phyloP scores from a whole-genome alignment of 2,797 vertebrate genomes.

The Pagetopsis macropterus region DNA sequence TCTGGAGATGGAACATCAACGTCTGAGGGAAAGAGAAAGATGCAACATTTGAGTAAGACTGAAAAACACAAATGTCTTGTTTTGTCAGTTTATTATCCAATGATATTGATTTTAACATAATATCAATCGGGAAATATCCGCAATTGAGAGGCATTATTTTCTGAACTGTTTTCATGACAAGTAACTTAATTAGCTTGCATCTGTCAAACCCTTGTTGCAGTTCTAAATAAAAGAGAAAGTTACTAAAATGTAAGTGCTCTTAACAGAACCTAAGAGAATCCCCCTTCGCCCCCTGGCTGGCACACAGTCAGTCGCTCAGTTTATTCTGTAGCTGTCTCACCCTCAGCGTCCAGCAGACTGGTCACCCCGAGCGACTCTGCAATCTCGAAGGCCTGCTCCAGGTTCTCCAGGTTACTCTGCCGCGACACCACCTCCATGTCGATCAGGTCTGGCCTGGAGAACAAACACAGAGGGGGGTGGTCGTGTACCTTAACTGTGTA shows the following conservation, averaged over 20 bases:
- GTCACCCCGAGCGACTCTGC: slow-evolving; percentile 96
- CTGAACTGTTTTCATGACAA: no score
- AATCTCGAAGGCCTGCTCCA: slow-evolving; percentile 98
- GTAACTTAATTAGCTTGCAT: no score
- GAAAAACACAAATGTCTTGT: no score
- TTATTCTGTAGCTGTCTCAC: slow-evolving; percentile 72
- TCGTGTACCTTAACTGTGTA: background rate
- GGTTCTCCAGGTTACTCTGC: slow-evolving; percentile 95
- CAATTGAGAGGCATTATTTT: no score
- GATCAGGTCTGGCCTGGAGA: slow-evolving; percentile 93
- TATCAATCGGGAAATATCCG: no score
- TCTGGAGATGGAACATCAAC: slow-evolving; percentile 96
- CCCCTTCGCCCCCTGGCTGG: background rate
- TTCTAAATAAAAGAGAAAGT: no score
- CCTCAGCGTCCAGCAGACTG: slow-evolving; percentile 95
- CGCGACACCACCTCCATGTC: slow-evolving; percentile 93
- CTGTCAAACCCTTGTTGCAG: no score
- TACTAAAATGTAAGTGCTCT: background rate
- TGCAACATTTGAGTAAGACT: no score
- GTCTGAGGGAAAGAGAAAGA: slow-evolving; percentile 77
- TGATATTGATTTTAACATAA: no score
- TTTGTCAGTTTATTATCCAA: no score
- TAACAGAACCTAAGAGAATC: no score
- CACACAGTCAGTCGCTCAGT: background rate
- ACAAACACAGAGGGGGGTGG: background rate